Evolutionary conservation across 1,140 invertebrate genomes (phyloP), one percentile per base, ranked within the genome.

Genomic region (Drosophila nasuta): DNA sequence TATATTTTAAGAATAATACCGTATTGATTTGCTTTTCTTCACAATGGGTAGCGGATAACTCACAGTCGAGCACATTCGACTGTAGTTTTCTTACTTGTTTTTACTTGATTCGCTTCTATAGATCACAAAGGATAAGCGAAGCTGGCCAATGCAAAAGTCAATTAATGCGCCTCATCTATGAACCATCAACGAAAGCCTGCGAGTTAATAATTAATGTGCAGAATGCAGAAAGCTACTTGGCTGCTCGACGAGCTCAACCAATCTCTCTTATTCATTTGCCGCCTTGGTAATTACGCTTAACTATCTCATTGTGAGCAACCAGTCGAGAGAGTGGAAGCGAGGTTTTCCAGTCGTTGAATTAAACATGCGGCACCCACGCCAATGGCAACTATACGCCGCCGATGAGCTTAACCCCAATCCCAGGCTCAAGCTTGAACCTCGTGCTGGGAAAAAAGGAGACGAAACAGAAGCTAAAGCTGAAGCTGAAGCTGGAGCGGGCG

Each of bases 261-360:
- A 63, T 38, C 63, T 56, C 11, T 28, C 43, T 48, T 33, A 62
- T 66, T 65, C 65, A 83, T 77, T 81, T 75, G 56, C 78, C 79
- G 71, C 73, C 82, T 75, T 77, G 73, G 74, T 79, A 87, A 87
- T 90, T 90, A 87, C 76, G 80, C 82, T 73, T 87, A 83, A 87
- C 82, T 87, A 82, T 79, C 83, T 74, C 68, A 79, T 89, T 87
- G 82, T 87, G 41, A 17, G 48, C 41, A 17, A 43, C 33, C 10
- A 52, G 10, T 28, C 30, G 11, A 13, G 51, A 30, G 15, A 43
- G n/a, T 30, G 28, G 15, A 17, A 30, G 10, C 15, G 13, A 15
- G 48, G 38, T 60, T 7, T 33, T 25, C 13, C 48, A 41, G 62
- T 2, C 54, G 52, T 46, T 77, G 70, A 75, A 81, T 81, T 75